phyloP scores from a whole-genome alignment of 2,797 vertebrate species.

The Lepidocolaptes lacrymiger region DNA sequence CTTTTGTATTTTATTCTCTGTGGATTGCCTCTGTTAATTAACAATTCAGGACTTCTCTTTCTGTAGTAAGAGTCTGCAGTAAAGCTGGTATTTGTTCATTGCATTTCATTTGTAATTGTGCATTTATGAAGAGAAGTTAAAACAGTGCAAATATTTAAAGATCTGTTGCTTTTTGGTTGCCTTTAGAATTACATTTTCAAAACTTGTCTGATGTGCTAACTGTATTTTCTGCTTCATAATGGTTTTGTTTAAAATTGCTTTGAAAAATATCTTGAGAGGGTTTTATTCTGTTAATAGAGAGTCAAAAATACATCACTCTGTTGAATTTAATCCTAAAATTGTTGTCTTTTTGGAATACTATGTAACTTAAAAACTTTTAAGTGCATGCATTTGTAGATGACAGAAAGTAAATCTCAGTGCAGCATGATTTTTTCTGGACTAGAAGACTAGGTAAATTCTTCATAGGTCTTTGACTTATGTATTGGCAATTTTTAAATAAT shows the following conservation, averaged over 20 bases:
- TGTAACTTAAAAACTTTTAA: not conserved
- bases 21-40: not conserved
- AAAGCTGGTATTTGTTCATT: not conserved
- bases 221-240: not conserved
- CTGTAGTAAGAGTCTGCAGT: not conserved
- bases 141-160: not conserved
- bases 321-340: not conserved
- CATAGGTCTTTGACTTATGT: not conserved
- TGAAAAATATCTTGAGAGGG: not conserved
- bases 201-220: not conserved
- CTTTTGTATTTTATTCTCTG: not conserved
- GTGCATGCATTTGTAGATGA: not conserved
- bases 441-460: not conserved
- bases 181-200: not conserved
- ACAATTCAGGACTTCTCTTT: fast-evolving
- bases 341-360: not conserved
- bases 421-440: not conserved
- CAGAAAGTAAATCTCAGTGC: not conserved
- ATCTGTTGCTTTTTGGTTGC: not conserved
- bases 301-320: not conserved
- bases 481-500: not conserved
- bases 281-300: not conserved
- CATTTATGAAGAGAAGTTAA: not conserved
- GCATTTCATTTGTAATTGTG: not conserved
- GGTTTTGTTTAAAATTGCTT: not conserved